Evolutionary conservation across 1,140 invertebrate genomes (phyloP).

Genomic region (Drosophila oshimai): DNA sequence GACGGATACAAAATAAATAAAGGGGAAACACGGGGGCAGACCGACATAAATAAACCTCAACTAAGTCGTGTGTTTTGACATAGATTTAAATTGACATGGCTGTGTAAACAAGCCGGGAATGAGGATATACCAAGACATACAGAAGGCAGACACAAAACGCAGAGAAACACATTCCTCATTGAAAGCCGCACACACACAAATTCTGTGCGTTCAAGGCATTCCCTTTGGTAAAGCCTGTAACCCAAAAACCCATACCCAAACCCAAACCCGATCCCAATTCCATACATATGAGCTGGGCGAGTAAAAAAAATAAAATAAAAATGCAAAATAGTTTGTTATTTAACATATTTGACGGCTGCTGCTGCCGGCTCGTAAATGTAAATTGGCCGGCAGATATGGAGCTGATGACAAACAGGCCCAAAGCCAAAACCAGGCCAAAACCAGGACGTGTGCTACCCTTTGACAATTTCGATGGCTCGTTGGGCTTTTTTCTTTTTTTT

Average conservation of each 20-base stretch:
- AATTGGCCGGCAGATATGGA: slow-evolving; percentile 63
- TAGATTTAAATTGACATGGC: slow-evolving; percentile 79
- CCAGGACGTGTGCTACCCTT: slow-evolving; percentile 32
- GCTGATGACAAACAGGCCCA: slow-evolving; percentile 62
- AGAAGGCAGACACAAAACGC: background rate
- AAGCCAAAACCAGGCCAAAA: slow-evolving; percentile 6
- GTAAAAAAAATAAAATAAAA: slow-evolving; percentile 63
- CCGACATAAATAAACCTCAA: slow-evolving; percentile 79
- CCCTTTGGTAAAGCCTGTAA: no score
- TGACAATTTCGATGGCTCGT: slow-evolving; percentile 61
- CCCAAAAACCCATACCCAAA: background rate
- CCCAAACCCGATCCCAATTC: background rate
- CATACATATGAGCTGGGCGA: slow-evolving; percentile 1
- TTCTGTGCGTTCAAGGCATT: slow-evolving; percentile 59
- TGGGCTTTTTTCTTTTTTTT: slow-evolving; percentile 43
- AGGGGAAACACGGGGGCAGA: slow-evolving; percentile 1
- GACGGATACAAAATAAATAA: background rate
- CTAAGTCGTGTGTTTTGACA: slow-evolving; percentile 79
- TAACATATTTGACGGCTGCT: slow-evolving; percentile 71
- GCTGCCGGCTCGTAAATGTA: slow-evolving; percentile 53
- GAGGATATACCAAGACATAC: no score
- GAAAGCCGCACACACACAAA: slow-evolving; percentile 60
- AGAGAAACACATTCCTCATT: slow-evolving; percentile 40
- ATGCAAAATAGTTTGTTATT: slow-evolving; percentile 80
- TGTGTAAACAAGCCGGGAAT: slow-evolving; percentile 55